phyloP scores from a whole-genome alignment of 2,888 invertebrate genomes.

The Euclidia mi region DNA sequence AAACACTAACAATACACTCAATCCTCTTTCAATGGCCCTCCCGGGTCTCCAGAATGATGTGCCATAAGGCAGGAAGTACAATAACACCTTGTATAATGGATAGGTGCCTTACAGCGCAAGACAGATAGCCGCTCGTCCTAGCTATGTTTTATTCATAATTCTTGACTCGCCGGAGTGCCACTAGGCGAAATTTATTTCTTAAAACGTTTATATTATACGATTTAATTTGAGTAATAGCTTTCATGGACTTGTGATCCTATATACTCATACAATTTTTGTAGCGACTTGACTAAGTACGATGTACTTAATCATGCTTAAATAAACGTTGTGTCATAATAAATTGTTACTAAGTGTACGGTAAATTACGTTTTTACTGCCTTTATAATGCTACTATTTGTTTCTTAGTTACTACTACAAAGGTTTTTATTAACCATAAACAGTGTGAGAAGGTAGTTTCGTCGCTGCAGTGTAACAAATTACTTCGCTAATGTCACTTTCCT shows the following conservation, averaged over 20 bases:
- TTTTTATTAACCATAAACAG: slow-evolving; percentile 2
- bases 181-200: slow-evolving; percentile 63
- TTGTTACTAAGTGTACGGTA: background rate
- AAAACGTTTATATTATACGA: slow-evolving; percentile 67
- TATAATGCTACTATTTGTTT: background rate
- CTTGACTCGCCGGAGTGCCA: slow-evolving; percentile 46
- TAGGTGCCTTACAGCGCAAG: slow-evolving; percentile 55
- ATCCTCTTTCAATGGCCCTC: slow-evolving; percentile 56
- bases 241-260: slow-evolving; percentile 8
- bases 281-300: background rate
- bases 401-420: background rate
- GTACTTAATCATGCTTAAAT: slow-evolving; percentile 2
- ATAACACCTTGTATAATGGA: slow-evolving; percentile 58
- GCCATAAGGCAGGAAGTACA: slow-evolving; percentile 50
- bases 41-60: slow-evolving; percentile 45
- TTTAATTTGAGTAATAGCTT: slow-evolving; percentile 60
- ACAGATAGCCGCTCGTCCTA: slow-evolving; percentile 62
- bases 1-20: slow-evolving; percentile 57
- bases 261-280: background rate
- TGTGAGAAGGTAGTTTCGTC: slow-evolving; percentile 9
- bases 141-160: slow-evolving; percentile 71
- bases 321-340: background rate
- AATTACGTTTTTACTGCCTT: background rate
- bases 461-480: slow-evolving; percentile 56
- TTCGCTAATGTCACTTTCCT: slow-evolving; percentile 50